Evolutionary conservation across 2,113 vertebrate species (phyloP), one percentile per base, ranked within the genome.

Genomic region (Morphnarchus princeps): DNA sequence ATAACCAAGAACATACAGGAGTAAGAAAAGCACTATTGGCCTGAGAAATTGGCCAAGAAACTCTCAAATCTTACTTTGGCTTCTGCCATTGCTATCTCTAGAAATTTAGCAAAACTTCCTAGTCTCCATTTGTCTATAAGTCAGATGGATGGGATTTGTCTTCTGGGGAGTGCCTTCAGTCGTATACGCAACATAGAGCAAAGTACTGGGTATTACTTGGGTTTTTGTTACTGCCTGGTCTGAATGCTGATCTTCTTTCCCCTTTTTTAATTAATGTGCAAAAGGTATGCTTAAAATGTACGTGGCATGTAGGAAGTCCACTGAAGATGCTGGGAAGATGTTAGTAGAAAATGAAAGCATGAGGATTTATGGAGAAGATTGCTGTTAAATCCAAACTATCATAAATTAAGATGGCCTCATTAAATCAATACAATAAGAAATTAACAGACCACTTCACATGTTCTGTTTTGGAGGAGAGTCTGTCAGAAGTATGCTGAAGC

Each of bases 391-490:
- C 28, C 38, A 62, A 96, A 59, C 24, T 14, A 73, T 66, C 47
- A 36, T 63, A 54, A 89, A 81, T 61, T 66, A 79, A 81, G 45
- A 43, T 78, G 43, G 24, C 13, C 66, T 62, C 50, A 82, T 90
- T 87, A 96, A 82, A 90, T 81, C 94, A 61, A 78, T 70, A 50
- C 40, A 94, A 32, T 67, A 90, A 94, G 71, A 76, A 73, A 86
- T 85, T 91, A 74, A 89, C 12, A 54, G 45, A 55, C 52, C 47
- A 52, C 34, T 94, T 70, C 61, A 79, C 58, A 70, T 69, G 45
- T 72, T 90, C 82, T 58, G 50, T 21, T 71, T 90, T 42, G 45
- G 61, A 96, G 55, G 34, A 67, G 5, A 76, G 58, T 91, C 66
- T 94, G 74, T 94, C 40, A 78, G 78, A 92, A 91, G 65, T 63